Percentiles rank a stretch among this genome's conserved stretches.
These are phyloP conservation scores for Patella ulyssiponensis DNA, from an alignment of 2,888 invertebrate genomes.

Conservation along the genomic window DNA sequence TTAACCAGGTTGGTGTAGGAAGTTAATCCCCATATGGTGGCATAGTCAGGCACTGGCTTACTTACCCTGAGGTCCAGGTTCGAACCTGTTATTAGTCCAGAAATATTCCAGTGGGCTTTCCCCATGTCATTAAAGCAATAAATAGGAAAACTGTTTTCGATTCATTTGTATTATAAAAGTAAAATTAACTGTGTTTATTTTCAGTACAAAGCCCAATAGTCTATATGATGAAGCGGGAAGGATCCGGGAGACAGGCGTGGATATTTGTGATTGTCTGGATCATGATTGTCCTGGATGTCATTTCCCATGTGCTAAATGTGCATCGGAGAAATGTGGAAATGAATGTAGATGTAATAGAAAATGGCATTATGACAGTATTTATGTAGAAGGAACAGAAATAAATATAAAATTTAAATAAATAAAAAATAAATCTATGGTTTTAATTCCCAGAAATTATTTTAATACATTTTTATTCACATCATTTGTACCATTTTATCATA, in stretches of 20 bases:
- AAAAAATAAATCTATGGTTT: no score
- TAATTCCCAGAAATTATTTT: no score
- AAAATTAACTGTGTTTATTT: slow-evolving; percentile 12
- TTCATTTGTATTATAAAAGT: not conserved
- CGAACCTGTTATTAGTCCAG: no score
- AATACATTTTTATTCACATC: no score
- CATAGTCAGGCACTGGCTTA: no score
- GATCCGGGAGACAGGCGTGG: slow-evolving; percentile 74
- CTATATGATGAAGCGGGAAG: slow-evolving; percentile 68
- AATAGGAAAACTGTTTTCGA: not conserved
- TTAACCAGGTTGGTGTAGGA: no score
- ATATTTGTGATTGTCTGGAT: slow-evolving; percentile 89
- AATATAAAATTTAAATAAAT: slow-evolving; percentile 32
- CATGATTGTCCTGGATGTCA: slow-evolving; percentile 87
- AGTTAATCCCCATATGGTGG: no score
- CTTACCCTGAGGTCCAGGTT: no score
- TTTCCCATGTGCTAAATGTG: slow-evolving; percentile 76
- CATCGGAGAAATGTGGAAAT: slow-evolving; percentile 68
- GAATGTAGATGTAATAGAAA: slow-evolving; percentile 68
- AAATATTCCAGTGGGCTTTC: no score
- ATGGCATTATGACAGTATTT: slow-evolving; percentile 66
- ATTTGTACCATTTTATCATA: no score
- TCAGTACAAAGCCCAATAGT: slow-evolving; percentile 58
- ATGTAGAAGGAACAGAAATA: slow-evolving; percentile 64
- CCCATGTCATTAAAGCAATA: no score